These are phyloP conservation scores for Meiosimyza platycephala DNA, from an alignment of 2,888 invertebrate genomes.

Conservation along the genomic window DNA sequence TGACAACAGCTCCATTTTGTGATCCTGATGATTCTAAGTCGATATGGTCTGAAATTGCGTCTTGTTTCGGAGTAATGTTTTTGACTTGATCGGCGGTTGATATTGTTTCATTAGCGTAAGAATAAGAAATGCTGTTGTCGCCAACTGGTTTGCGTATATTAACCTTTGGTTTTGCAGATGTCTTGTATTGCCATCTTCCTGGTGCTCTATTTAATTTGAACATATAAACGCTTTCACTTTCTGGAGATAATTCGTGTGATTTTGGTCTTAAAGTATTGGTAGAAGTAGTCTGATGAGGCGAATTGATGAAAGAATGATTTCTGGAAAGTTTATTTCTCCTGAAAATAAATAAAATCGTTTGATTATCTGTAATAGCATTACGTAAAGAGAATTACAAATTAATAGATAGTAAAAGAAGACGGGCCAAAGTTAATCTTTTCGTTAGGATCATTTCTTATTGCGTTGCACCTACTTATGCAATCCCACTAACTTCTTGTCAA, in stretches of 20 bases:
- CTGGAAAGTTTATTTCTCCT: conserved; percentile 68
- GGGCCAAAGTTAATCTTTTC: too few relatives aligned
- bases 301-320: conserved; percentile 29
- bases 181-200: conserved; percentile 92
- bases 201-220: conserved; percentile 83
- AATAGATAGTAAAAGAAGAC: too few relatives aligned
- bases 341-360: too few relatives aligned
- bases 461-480: too few relatives aligned
- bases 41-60: conserved; percentile 55
- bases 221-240: conserved; percentile 77
- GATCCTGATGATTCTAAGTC: conserved; percentile 82
- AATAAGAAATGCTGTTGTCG: conserved; percentile 30
- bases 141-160: conserved; percentile 75
- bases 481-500: too few relatives aligned
- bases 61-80: conserved; percentile 65
- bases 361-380: too few relatives aligned
- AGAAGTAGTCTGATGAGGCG: conserved; percentile 46
- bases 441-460: too few relatives aligned
- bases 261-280: conserved; percentile 74
- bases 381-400: too few relatives aligned
- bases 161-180: conserved; percentile 87
- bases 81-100: conserved; percentile 52
- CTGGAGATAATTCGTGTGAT: conserved; percentile 69
- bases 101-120: conserved; percentile 11
- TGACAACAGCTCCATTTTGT: conserved; percentile 69